phyloP scores from a whole-genome alignment of 2,888 invertebrate genomes.

The Hirtodrosophila trivittata region DNA sequence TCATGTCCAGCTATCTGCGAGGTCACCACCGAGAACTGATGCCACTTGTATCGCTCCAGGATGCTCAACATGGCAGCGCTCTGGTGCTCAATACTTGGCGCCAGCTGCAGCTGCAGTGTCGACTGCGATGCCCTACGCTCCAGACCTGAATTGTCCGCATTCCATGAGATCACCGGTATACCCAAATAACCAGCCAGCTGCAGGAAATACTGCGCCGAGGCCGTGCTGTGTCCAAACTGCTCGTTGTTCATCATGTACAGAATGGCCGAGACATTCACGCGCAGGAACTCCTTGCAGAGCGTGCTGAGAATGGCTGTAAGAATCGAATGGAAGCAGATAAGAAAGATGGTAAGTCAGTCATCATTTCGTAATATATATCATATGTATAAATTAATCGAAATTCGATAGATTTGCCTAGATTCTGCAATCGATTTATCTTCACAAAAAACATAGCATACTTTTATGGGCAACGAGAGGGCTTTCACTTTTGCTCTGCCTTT shows the following conservation, averaged over 20 bases:
- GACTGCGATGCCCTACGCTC: conserved; percentile 92
- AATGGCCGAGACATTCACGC: conserved; percentile 95
- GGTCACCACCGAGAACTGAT: conserved; percentile 96
- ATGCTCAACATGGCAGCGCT: conserved; percentile 98
- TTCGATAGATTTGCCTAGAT: too few species aligned
- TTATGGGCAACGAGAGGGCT: background rate
- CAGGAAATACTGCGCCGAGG: conserved; percentile 96
- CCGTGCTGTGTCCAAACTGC: conserved; percentile 95
- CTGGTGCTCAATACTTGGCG: conserved; percentile 97
- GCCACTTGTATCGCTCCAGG: conserved; percentile 97
- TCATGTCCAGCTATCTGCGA: conserved; percentile 97
- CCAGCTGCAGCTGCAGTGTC: conserved; percentile 95
- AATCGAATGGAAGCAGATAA: conserved; percentile 76
- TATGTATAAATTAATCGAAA: too few species aligned
- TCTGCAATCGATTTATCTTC: too few species aligned
- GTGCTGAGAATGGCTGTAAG: conserved; percentile 91
- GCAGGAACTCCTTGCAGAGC: conserved; percentile 94
- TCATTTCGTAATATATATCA: background rate
- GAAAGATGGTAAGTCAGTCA: too few species aligned
- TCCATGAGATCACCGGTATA: conserved; percentile 98
- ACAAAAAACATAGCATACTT: background rate
- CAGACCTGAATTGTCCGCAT: conserved; percentile 97
- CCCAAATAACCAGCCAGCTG: conserved; percentile 97
- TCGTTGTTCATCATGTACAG: conserved; percentile 98
- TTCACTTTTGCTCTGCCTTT: too few species aligned